phyloP scores from a whole-genome alignment of 1,140 invertebrate species.

The Magallana angulata region DNA sequence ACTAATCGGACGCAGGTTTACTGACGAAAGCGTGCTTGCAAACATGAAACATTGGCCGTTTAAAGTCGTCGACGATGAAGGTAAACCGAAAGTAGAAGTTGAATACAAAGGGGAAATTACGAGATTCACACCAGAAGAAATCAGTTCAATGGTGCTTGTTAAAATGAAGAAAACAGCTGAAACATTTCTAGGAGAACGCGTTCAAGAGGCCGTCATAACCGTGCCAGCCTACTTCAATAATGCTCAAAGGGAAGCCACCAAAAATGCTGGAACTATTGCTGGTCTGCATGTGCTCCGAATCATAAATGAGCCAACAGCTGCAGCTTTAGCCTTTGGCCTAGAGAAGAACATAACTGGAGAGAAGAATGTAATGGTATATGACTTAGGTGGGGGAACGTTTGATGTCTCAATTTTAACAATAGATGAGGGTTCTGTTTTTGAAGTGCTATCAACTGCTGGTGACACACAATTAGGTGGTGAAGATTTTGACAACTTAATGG shows the following conservation, averaged over 20 bases:
- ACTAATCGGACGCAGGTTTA: slow-evolving; percentile 87
- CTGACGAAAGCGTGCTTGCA: slow-evolving; percentile 86
- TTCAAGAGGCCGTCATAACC: slow-evolving; percentile 78
- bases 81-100: slow-evolving; percentile 90
- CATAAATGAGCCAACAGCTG: slow-evolving; percentile 81
- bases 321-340: slow-evolving; percentile 80
- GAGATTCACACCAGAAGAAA: slow-evolving; percentile 94
- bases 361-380: neutral
- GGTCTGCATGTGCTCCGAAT: slow-evolving; percentile 82
- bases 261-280: slow-evolving; percentile 78
- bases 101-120: slow-evolving; percentile 94
- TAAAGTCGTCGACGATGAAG: slow-evolving; percentile 90
- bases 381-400: slow-evolving; percentile 93
- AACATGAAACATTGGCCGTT: slow-evolving; percentile 85
- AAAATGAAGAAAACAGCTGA: slow-evolving; percentile 96
- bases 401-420: slow-evolving; percentile 96
- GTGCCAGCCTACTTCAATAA: slow-evolving; percentile 80
- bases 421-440: slow-evolving; percentile 91
- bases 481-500: slow-evolving; percentile 84
- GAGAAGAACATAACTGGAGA: neutral
- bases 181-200: slow-evolving; percentile 88
- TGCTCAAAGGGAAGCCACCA: slow-evolving; percentile 77
- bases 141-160: slow-evolving; percentile 91
- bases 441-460: slow-evolving; percentile 97
- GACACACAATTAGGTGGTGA: slow-evolving; percentile 91